phyloP scores from a whole-genome alignment of 2,113 vertebrate genomes.

The Phrynosoma blainvillii region DNA sequence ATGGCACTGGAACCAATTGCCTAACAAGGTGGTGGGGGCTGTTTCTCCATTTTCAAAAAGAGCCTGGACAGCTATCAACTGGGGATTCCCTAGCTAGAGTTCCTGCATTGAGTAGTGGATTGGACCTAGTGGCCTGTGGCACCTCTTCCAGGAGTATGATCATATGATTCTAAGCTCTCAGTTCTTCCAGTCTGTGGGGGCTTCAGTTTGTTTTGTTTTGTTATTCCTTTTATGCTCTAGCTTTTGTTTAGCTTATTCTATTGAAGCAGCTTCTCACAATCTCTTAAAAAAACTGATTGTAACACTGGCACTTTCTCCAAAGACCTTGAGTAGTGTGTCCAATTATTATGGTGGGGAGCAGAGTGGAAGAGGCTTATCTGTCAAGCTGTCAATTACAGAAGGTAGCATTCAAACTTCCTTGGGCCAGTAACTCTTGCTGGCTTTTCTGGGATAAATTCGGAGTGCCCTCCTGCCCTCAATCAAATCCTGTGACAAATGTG shows the following conservation, averaged over 20 bases:
- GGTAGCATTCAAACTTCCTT: neutral
- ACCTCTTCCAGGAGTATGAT: too few relatives aligned
- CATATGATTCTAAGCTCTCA: too few relatives aligned
- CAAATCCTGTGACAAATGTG: neutral
- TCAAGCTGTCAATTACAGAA: conserved; percentile 42
- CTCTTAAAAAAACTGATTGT: conserved; percentile 21
- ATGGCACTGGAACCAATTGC: too few relatives aligned
- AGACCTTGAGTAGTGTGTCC: neutral
- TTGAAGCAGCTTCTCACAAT: neutral
- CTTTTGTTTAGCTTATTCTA: conserved; percentile 21
- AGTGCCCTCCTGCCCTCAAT: conserved; percentile 6
- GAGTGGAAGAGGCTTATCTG: conserved; percentile 36
- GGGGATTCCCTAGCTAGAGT: too few relatives aligned
- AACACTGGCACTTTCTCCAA: neutral
- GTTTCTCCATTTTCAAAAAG: too few relatives aligned
- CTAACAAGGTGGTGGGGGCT: too few relatives aligned
- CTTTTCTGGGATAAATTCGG: neutral
- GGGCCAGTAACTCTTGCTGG: neutral
- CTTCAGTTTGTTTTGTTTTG: neutral
- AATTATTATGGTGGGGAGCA: conserved; percentile 33
- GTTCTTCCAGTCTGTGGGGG: neutral
- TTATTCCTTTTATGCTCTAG: neutral
- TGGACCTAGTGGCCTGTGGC: too few relatives aligned
- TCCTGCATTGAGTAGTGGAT: too few relatives aligned
- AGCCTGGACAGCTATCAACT: too few relatives aligned